phyloP scores from a whole-genome alignment of 2,113 vertebrate genomes.

The Ctenomys sociabilis region DNA sequence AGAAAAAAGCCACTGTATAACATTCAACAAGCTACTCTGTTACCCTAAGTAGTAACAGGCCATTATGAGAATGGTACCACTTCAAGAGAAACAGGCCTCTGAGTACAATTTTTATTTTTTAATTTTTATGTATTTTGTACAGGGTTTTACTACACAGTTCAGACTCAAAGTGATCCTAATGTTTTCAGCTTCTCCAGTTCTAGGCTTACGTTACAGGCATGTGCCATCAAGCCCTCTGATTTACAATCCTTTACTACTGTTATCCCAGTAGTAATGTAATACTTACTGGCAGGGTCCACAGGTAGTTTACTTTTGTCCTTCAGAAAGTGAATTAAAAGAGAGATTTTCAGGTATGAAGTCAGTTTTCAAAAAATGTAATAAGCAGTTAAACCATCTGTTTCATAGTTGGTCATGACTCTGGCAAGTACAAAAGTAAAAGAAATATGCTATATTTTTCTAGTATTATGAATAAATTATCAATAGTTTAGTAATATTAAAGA shows the following conservation, averaged over 20 bases:
- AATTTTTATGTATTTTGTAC: no score
- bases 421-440: not conserved
- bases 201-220: no score
- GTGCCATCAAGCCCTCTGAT: not conserved
- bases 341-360: not conserved
- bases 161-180: no score
- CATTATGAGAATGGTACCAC: not conserved
- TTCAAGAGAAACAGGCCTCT: not conserved
- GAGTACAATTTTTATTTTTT: no score
- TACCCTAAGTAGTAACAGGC: not conserved
- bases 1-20: not conserved
- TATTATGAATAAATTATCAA: not conserved
- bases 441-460: not conserved
- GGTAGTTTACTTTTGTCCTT: not conserved
- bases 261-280: not conserved
- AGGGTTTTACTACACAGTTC: no score
- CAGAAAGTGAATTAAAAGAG: not conserved
- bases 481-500: not conserved
- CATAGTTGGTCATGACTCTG: not conserved
- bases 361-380: slow-evolving; percentile 14
- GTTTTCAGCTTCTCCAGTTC: no score
- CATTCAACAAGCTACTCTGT: not conserved
- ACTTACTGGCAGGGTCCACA: not conserved
- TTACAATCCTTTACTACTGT: not conserved
- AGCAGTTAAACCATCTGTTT: slow-evolving; percentile 43